Evolutionary conservation across 37 sponge, comb jelly and placozoan genomes (phyloP).

Genomic region (Haliclona indistincta): DNA sequence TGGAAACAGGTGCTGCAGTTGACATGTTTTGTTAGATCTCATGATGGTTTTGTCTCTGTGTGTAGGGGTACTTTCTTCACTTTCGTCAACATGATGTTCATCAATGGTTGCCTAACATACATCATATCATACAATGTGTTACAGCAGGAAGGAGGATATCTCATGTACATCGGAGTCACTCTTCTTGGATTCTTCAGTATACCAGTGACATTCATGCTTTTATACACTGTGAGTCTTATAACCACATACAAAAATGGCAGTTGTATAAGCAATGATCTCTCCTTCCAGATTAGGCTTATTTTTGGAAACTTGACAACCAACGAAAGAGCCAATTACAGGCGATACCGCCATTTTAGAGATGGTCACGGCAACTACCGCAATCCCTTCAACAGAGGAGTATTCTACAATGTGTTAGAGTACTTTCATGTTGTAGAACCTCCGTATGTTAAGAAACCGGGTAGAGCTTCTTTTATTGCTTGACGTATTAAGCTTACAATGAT

Average conservation of each 20-base stretch:
- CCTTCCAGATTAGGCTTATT: slow-evolving; percentile 31
- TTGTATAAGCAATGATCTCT: background rate
- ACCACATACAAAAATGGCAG: background rate
- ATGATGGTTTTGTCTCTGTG: background rate
- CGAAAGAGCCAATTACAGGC: slow-evolving; percentile 67
- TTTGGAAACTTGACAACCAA: slow-evolving; percentile 75
- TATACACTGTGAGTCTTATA: slow-evolving; percentile 35
- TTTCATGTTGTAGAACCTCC: slow-evolving; percentile 58
- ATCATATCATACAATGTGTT: slow-evolving; percentile 44
- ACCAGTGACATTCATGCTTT: slow-evolving; percentile 35
- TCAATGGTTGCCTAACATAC: slow-evolving; percentile 47
- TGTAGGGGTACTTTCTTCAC: slow-evolving; percentile 67
- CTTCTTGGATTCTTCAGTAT: slow-evolving; percentile 46
- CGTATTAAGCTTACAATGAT: background rate
- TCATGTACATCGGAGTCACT: slow-evolving; percentile 26
- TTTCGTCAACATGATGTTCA: slow-evolving; percentile 59
- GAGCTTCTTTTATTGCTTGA: background rate
- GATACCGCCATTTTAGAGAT: slow-evolving; percentile 73
- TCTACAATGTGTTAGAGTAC: slow-evolving; percentile 72
- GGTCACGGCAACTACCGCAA: slow-evolving; percentile 66
- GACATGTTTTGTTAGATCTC: slow-evolving; percentile 1
- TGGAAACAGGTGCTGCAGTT: slow-evolving; percentile 65
- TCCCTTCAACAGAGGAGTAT: slow-evolving; percentile 79
- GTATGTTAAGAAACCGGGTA: background rate
- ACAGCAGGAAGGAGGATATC: slow-evolving; percentile 34